A percentile compares a stretch with the other conserved stretches of the same genome.
Conservation (phyloP, 2,888 invertebrate species). For the Linnaemya vulpina region DNA sequence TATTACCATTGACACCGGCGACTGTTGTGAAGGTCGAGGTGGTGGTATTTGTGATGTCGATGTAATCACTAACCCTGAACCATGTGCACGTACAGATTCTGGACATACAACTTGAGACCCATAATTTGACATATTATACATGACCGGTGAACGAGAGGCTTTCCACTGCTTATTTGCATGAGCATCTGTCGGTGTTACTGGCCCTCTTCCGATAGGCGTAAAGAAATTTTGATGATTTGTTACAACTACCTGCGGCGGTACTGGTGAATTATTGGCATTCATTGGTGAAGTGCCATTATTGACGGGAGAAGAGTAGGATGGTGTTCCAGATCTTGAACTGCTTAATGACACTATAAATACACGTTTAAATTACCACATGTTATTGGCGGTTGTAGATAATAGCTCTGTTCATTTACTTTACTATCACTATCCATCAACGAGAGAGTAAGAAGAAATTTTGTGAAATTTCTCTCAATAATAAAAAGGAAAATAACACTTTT, state of each 20-base stretch:
- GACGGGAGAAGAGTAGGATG: conserved; percentile 92
- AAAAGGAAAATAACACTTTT: no score
- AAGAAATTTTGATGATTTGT: conserved; percentile 94
- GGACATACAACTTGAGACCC: conserved; percentile 79
- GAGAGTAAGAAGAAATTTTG: no score
- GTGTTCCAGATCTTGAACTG: conserved; percentile 96
- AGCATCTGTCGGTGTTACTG: conserved; percentile 73
- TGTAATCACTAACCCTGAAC: conserved; percentile 75
- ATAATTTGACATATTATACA: conserved; percentile 79
- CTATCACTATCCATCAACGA: no score
- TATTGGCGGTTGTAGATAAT: no score
- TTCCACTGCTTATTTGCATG: conserved; percentile 81
- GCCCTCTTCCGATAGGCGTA: conserved; percentile 88
- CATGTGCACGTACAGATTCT: conserved; percentile 78
- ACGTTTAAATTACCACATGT: conserved; percentile 5
- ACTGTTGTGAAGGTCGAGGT: conserved; percentile 79
- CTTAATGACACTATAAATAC: conserved; percentile 91
- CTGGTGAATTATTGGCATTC: conserved; percentile 85
- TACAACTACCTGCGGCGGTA: conserved; percentile 87
- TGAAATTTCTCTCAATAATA: no score
- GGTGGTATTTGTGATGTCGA: conserved; percentile 74
- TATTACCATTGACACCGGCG: conserved; percentile 80
- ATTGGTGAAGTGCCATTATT: conserved; percentile 88
- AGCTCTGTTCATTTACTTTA: no score
- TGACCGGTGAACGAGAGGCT: conserved; percentile 80